Conservation (phyloP, 2,797 vertebrate genomes). For the Crypturellus tataupa region DNA sequence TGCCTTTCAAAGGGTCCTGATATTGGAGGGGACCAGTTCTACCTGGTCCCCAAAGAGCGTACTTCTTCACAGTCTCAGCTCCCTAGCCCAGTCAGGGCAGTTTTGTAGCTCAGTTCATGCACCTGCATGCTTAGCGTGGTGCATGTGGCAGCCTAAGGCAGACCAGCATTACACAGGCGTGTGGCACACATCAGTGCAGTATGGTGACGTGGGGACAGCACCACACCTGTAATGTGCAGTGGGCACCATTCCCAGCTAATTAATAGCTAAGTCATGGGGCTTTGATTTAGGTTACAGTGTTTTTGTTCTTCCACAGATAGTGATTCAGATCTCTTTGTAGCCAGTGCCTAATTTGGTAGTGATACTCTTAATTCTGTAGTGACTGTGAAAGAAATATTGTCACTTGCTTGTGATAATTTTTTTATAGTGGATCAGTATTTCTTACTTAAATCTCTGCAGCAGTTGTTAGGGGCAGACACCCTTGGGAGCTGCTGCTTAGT, state of each 20-base stretch:
- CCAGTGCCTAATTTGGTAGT: neutral
- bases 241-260: neutral
- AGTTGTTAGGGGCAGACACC: neutral
- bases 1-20: neutral
- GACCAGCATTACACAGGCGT: rapidly evolving
- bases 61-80: neutral
- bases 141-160: neutral
- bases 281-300: neutral
- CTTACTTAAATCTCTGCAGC: neutral
- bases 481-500: neutral
- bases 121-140: rapidly evolving
- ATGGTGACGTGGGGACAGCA: neutral
- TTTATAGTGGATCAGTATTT: neutral
- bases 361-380: neutral
- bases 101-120: neutral
- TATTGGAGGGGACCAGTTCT: neutral
- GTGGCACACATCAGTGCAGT: neutral
- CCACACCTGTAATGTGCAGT: neutral
- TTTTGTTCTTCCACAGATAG: neutral
- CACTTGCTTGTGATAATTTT: neutral
- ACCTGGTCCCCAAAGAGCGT: neutral
- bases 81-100: rapidly evolving
- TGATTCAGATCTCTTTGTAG: rapidly evolving
- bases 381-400: neutral
- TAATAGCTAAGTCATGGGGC: neutral